Evolutionary conservation across 1,140 invertebrate species (phyloP).

Genomic region (Eupeodes corollae): DNA sequence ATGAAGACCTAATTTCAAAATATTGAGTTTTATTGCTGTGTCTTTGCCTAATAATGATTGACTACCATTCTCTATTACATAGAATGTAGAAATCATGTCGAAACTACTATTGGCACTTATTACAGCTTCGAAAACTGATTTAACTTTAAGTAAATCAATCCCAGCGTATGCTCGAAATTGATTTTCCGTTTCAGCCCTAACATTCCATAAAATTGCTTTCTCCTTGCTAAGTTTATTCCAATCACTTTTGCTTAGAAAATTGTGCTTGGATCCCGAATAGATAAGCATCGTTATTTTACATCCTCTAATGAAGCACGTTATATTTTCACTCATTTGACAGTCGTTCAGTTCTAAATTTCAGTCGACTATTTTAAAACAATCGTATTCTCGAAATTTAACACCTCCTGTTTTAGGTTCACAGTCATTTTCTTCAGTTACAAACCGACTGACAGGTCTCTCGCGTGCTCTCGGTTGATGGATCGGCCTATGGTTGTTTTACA

Average conservation of each 20-base stretch:
- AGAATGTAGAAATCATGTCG: slow-evolving; percentile 12
- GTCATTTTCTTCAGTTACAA: no score
- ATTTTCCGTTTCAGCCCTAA: neutral
- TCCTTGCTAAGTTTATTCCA: neutral
- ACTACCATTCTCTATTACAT: slow-evolving; percentile 12
- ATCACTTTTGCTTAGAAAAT: no score
- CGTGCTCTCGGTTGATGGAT: no score
- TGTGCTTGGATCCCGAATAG: no score
- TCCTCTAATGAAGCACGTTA: no score
- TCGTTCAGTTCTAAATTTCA: no score
- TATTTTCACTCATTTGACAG: no score
- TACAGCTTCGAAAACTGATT: slow-evolving; percentile 5
- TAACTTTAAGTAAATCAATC: neutral
- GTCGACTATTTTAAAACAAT: slow-evolving; percentile 1
- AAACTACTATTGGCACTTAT: slow-evolving; percentile 11
- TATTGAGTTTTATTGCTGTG: slow-evolving; percentile 13
- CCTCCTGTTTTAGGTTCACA: neutral
- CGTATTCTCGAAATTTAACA: neutral
- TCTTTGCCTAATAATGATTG: slow-evolving; percentile 11
- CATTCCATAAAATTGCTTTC: neutral
- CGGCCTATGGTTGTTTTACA: no score
- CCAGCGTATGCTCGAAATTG: neutral
- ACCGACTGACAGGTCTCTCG: no score
- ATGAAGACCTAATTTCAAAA: slow-evolving; percentile 17
- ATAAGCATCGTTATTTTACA: no score